Conservation (phyloP, 2,888 invertebrate genomes). For the Unio delphinus region DNA sequence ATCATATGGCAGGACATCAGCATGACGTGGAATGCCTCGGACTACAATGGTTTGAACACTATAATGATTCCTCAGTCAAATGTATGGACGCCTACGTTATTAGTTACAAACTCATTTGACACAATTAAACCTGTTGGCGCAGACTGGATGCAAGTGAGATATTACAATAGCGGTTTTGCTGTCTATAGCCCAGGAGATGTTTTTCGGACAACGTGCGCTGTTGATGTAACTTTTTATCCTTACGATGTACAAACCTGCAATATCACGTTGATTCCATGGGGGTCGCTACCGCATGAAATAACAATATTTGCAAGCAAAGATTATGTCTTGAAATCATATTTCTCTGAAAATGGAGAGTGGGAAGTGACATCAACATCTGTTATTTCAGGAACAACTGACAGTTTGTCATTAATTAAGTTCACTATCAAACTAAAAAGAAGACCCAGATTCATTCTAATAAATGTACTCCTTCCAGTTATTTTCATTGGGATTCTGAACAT, state of each 20-base stretch:
- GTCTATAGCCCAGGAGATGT: too few relatives aligned
- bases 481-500: slow-evolving; percentile 25
- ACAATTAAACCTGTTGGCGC: too few relatives aligned
- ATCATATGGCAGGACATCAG: slow-evolving; percentile 27
- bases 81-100: too few relatives aligned
- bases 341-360: slow-evolving; percentile 8
- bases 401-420: slow-evolving; percentile 5
- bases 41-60: slow-evolving; percentile 13
- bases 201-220: too few relatives aligned
- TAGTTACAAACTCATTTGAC: too few relatives aligned
- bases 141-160: too few relatives aligned
- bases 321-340: slow-evolving; percentile 1
- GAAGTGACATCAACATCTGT: neutral
- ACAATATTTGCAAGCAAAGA: neutral
- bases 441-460: slow-evolving; percentile 20
- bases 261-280: slow-evolving; percentile 23
- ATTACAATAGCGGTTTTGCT: too few relatives aligned
- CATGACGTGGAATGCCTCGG: slow-evolving; percentile 20
- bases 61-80: slow-evolving; percentile 12
- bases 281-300: slow-evolving; percentile 12
- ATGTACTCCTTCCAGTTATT: slow-evolving; percentile 25
- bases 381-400: neutral
- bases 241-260: slow-evolving; percentile 9
- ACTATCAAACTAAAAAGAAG: slow-evolving; percentile 19
- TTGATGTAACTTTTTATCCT: too few relatives aligned